Conservation (phyloP, 2,113 vertebrate genomes). For the Muntiacus reevesi region DNA sequence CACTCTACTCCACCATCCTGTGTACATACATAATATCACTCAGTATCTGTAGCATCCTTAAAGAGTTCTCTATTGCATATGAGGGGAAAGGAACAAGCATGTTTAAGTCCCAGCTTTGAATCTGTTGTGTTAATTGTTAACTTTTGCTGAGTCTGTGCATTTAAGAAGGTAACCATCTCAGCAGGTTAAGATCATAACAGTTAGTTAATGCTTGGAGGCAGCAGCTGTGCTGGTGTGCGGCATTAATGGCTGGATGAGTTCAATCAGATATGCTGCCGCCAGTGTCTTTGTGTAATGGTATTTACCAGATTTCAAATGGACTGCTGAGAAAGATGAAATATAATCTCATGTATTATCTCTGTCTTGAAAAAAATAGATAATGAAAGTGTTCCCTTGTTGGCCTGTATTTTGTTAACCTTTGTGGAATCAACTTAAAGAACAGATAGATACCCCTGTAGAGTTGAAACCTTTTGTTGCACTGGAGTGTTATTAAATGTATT, state of each 20-base stretch:
- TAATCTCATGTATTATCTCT: conserved; percentile 65
- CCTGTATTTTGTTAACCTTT: conserved; percentile 60
- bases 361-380: conserved; percentile 63
- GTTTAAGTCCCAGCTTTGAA: conserved; percentile 63
- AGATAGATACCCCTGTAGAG: conserved; percentile 18
- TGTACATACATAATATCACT: neutral
- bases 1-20: neutral
- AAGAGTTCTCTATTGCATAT: conserved; percentile 8
- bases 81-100: neutral
- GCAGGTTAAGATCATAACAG: conserved; percentile 61
- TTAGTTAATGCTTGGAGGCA: conserved; percentile 63
- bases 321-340: conserved; percentile 74
- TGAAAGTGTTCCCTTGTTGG: conserved; percentile 67
- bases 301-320: conserved; percentile 68
- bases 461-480: conserved; percentile 35
- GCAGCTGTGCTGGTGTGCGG: conserved; percentile 44
- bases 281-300: conserved; percentile 60
- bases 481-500: neutral
- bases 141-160: conserved; percentile 63
- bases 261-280: conserved; percentile 56
- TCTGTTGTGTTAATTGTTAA: conserved; percentile 65
- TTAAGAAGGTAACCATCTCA: conserved; percentile 58
- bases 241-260: conserved; percentile 66
- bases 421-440: conserved; percentile 31
- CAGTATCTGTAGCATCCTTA: conserved; percentile 9